These are phyloP conservation scores for Amphipyra tragopoginis DNA, from an alignment of 2,888 invertebrate species.

Conservation along the genomic window DNA sequence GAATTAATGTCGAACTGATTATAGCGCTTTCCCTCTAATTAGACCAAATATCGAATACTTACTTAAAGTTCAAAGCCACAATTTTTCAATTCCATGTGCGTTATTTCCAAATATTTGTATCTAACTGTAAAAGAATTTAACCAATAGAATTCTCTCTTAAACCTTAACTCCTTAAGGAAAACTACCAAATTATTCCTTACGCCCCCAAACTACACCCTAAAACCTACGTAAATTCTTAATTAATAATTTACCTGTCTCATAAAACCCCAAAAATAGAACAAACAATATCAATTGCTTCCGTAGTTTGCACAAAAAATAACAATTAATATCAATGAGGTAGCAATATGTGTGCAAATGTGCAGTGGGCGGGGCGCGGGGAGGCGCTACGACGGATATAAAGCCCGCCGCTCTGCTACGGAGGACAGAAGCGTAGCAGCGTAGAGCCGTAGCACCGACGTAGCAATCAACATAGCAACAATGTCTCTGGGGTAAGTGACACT, in stretches of 20 bases:
- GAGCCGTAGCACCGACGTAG: constrained; percentile 56
- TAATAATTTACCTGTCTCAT: constrained; percentile 19
- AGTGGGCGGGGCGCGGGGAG: constrained; percentile 69
- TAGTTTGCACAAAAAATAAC: constrained; percentile 59
- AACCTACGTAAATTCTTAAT: constrained; percentile 7
- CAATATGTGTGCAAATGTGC: constrained; percentile 60
- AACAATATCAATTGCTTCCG: constrained; percentile 31
- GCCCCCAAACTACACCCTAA: neutral
- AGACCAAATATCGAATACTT: too few relatives aligned
- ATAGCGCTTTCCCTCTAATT: too few relatives aligned
- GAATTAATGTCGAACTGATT: too few relatives aligned
- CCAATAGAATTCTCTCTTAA: neutral
- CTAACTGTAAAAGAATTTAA: too few relatives aligned
- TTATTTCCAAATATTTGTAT: too few relatives aligned
- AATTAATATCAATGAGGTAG: constrained; percentile 65
- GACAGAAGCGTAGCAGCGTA: constrained; percentile 69
- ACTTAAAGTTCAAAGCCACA: too few relatives aligned
- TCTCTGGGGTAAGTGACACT: constrained; percentile 61
- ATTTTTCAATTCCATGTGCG: too few relatives aligned
- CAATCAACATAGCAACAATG: constrained; percentile 58
- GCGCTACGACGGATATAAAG: constrained; percentile 76
- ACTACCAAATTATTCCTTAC: neutral
- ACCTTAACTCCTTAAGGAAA: neutral
- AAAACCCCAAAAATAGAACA: constrained; percentile 27
- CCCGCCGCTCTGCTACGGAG: constrained; percentile 66